Evolutionary conservation across 2,797 vertebrate species (phyloP).

Genomic region (Pangasius larnaudii): DNA sequence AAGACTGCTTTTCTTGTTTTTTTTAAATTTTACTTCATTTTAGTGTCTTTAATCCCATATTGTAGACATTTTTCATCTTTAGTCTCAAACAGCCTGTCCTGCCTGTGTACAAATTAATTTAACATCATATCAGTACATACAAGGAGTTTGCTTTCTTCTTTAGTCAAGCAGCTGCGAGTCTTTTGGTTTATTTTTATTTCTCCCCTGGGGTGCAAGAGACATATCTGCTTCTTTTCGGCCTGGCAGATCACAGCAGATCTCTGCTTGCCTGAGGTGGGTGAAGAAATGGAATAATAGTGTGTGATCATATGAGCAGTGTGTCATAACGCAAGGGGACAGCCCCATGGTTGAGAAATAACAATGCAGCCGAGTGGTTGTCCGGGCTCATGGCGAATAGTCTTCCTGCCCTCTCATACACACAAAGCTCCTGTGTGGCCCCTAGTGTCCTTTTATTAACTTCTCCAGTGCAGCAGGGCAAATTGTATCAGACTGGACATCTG

Average conservation of each 20-base stretch:
- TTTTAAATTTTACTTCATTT: not conserved
- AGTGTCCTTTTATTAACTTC: constrained; percentile 30
- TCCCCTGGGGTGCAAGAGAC: constrained; percentile 7
- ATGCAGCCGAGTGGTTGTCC: constrained; percentile 21
- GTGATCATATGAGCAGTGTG: constrained; percentile 14
- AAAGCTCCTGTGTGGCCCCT: not conserved
- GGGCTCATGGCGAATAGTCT: not conserved
- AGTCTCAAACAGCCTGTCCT: not conserved
- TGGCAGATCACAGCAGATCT: constrained; percentile 22
- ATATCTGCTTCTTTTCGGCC: not conserved
- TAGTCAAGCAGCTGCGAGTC: not conserved
- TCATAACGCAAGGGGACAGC: constrained; percentile 24
- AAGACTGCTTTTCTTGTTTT: not conserved
- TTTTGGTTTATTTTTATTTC: constrained; percentile 11
- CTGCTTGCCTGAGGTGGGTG: not conserved
- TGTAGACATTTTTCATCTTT: not conserved
- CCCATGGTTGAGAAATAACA: constrained; percentile 32
- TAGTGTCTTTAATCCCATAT: not conserved
- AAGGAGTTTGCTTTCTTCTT: constrained; percentile 7
- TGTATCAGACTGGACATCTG: not conserved
- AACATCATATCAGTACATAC: constrained; percentile 7
- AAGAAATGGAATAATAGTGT: constrained; percentile 32
- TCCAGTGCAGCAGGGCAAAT: not conserved
- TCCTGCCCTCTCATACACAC: not conserved
- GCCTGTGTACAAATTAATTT: constrained; percentile 19